phyloP scores from a whole-genome alignment of 2,113 vertebrate genomes.

The Raphicerus campestris region DNA sequence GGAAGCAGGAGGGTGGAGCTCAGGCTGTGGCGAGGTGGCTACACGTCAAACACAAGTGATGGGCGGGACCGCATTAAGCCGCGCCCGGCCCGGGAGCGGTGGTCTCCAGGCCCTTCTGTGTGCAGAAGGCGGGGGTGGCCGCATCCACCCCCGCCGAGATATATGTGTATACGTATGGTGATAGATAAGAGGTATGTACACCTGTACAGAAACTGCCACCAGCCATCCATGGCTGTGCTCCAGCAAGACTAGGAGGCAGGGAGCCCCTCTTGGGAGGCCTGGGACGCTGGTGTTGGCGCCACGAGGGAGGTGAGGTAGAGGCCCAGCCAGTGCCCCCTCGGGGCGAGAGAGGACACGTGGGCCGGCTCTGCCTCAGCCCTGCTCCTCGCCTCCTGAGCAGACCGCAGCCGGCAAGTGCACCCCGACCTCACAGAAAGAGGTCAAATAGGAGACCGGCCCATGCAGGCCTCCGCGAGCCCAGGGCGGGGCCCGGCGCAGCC shows the following conservation, averaged over 20 bases:
- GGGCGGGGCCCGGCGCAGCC: neutral
- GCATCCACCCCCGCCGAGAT: neutral
- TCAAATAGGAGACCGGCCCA: neutral
- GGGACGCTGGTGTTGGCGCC: neutral
- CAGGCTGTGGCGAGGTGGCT: conserved; percentile 29
- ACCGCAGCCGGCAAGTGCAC: neutral
- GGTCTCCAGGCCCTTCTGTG: neutral
- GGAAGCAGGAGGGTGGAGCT: neutral
- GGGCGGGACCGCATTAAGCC: neutral
- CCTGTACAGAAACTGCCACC: conserved; percentile 54
- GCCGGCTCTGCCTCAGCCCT: neutral
- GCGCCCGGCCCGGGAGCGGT: neutral
- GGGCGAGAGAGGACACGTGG: neutral
- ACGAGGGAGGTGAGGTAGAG: neutral
- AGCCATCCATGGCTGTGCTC: neutral
- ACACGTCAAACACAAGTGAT: conserved; percentile 46
- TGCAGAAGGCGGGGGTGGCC: neutral
- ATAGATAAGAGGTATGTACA: conserved; percentile 64
- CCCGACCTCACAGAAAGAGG: conserved; percentile 62
- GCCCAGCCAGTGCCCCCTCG: neutral
- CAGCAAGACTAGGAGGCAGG: conserved; percentile 18
- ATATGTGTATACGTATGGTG: neutral
- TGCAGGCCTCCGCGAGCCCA: neutral
- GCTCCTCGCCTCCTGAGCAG: neutral
- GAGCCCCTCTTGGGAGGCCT: neutral